phyloP scores from a whole-genome alignment of 2,113 vertebrate genomes.

The Trochalopteron elliotii region DNA sequence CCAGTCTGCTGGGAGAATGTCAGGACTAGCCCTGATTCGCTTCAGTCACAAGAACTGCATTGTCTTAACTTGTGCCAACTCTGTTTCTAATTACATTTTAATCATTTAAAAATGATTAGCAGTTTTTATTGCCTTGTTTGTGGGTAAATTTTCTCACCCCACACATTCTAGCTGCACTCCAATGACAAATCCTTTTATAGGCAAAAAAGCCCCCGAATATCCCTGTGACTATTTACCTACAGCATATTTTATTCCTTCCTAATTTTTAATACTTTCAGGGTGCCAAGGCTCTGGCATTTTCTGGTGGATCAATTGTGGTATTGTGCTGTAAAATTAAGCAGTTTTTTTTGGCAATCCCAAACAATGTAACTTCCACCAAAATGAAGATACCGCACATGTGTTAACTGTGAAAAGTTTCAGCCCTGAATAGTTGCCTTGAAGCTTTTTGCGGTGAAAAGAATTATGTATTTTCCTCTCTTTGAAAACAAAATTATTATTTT shows the following conservation, averaged over 20 bases:
- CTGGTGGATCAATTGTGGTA: conserved; percentile 56
- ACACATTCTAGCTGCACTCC: conserved; percentile 56
- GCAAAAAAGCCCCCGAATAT: neutral
- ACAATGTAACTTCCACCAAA: conserved; percentile 58
- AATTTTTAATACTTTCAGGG: conserved; percentile 44
- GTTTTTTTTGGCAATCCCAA: conserved; percentile 56
- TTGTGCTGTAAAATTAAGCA: conserved; percentile 61
- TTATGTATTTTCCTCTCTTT: conserved; percentile 66
- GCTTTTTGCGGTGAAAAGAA: conserved; percentile 55
- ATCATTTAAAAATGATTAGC: conserved; percentile 71
- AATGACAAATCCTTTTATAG: conserved; percentile 62
- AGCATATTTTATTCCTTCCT: conserved; percentile 58
- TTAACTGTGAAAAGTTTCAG: conserved; percentile 57
- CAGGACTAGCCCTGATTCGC: conserved; percentile 49
- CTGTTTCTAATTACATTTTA: conserved; percentile 68
- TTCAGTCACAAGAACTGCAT: conserved; percentile 58
- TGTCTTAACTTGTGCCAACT: conserved; percentile 69
- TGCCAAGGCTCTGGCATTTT: conserved; percentile 46
- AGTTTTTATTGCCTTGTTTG: conserved; percentile 67
- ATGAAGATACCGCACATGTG: conserved; percentile 57
- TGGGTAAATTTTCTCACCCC: conserved; percentile 66
- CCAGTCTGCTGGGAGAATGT: conserved; percentile 51
- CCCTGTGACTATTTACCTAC: conserved; percentile 54
- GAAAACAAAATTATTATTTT: conserved; percentile 23
- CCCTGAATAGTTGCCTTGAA: conserved; percentile 61